Conservation (phyloP, 2,113 vertebrate species). For the Dunckerocampus dactyliophorus region DNA sequence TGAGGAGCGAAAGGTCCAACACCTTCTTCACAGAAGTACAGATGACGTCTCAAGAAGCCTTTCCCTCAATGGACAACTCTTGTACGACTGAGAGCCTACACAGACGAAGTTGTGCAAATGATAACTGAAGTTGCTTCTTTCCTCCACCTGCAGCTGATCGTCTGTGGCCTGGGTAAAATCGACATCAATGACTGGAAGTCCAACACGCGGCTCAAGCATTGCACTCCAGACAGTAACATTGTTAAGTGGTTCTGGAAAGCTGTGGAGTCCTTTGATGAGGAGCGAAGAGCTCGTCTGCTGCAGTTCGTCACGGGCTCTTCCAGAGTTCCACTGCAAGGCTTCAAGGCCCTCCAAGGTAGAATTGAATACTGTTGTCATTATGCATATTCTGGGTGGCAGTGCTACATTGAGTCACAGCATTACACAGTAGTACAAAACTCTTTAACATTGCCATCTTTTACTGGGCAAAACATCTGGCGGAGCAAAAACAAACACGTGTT, state of each 20-base stretch:
- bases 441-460: conserved; percentile 7
- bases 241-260: conserved; percentile 99
- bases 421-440: conserved; percentile 15
- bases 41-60: too few species aligned
- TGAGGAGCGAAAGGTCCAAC: too few species aligned
- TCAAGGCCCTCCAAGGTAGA: conserved; percentile 95
- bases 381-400: conserved; percentile 27
- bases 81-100: too few species aligned
- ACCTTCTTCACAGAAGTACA: too few species aligned
- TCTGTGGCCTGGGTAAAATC: conserved; percentile 96
- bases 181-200: conserved; percentile 97
- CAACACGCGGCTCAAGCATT: conserved; percentile 97
- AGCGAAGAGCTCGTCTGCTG: conserved; percentile 87
- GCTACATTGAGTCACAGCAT: conserved; percentile 21
- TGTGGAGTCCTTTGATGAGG: conserved; percentile 95
- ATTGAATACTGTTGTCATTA: not conserved
- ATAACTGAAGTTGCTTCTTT: too few species aligned
- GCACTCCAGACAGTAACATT: conserved; percentile 90
- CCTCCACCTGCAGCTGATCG: conserved; percentile 76
- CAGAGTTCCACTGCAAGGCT: conserved; percentile 94
- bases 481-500: not conserved
- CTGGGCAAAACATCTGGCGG: conserved; percentile 18
- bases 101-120: too few species aligned
- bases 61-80: too few species aligned
- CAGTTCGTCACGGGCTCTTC: conserved; percentile 98